Evolutionary conservation across 2,888 invertebrate species (phyloP).

Genomic region (Stenodema calcarata): DNA sequence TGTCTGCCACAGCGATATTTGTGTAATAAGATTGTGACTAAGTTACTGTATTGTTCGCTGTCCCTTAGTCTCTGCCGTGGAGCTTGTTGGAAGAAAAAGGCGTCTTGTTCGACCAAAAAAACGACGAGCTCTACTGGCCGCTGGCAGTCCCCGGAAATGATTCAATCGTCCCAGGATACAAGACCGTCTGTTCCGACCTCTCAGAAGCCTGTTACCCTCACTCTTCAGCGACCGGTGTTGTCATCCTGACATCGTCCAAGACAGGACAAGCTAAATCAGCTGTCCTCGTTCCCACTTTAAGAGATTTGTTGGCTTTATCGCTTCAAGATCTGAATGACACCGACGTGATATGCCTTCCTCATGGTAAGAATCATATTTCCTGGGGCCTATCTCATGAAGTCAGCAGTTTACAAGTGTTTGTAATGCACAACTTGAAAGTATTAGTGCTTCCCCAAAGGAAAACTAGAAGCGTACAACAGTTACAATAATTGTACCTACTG

Average conservation of each 20-base stretch:
- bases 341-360: conserved; percentile 74
- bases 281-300: conserved; percentile 67
- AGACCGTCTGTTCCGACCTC: conserved; percentile 61
- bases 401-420: no score
- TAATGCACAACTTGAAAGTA: no score
- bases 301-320: conserved; percentile 67
- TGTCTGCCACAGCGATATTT: neutral
- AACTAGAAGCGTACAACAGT: no score
- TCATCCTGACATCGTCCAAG: conserved; percentile 56
- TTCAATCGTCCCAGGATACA: conserved; percentile 70
- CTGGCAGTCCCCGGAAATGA: conserved; percentile 62
- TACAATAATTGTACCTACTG: no score
- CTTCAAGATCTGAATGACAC: conserved; percentile 63
- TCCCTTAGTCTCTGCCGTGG: conserved; percentile 59
- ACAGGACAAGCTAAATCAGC: conserved; percentile 60
- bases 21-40: neutral
- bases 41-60: neutral
- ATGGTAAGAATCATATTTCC: conserved; percentile 61
- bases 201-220: conserved; percentile 59
- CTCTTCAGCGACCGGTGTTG: conserved; percentile 61
- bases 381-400: no score
- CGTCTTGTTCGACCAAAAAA: conserved; percentile 66
- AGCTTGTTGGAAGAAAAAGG: conserved; percentile 65
- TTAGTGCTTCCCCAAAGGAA: no score
- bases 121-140: conserved; percentile 55